phyloP scores from a whole-genome alignment of 2,888 invertebrate genomes.

The Halictus quadricinctus region DNA sequence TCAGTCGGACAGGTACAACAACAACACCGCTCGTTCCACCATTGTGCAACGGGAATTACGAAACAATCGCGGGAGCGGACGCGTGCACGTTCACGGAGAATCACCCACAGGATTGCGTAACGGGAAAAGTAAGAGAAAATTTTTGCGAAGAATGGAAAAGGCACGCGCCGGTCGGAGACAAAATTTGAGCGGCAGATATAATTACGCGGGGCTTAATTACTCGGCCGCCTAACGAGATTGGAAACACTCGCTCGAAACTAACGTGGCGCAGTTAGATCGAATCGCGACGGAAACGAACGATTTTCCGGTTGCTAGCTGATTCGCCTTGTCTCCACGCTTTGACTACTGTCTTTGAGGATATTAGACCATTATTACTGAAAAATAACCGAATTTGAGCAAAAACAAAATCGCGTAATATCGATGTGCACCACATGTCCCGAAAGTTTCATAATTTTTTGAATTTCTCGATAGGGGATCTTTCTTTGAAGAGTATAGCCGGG shows the following conservation, averaged over 20 bases:
- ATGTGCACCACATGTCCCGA: not conserved
- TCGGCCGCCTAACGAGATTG: not conserved
- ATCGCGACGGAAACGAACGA: slow-evolving; percentile 23
- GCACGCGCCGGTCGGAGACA: not conserved
- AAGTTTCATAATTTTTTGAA: not conserved
- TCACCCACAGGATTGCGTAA: slow-evolving; percentile 57
- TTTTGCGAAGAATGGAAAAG: not conserved
- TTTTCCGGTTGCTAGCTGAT: slow-evolving; percentile 11
- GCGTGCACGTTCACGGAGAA: not conserved
- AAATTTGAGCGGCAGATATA: not conserved
- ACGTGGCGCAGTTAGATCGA: not conserved
- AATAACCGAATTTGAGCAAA: too few relatives aligned
- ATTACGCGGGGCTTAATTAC: not conserved
- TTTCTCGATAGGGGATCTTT: too few relatives aligned
- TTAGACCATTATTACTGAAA: not conserved
- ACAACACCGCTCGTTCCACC: not conserved
- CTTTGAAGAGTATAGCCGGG: too few relatives aligned
- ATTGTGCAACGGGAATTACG: slow-evolving; percentile 59
- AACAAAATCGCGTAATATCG: too few relatives aligned
- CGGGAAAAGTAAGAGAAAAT: slow-evolving; percentile 15
- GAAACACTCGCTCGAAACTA: not conserved
- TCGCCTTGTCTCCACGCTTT: not conserved
- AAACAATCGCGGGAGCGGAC: slow-evolving; percentile 17
- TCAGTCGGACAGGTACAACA: not conserved
- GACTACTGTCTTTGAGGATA: not conserved